These are phyloP conservation scores for Catharus bicknelli DNA, from an alignment of 2,113 vertebrate genomes.

Conservation along the genomic window DNA sequence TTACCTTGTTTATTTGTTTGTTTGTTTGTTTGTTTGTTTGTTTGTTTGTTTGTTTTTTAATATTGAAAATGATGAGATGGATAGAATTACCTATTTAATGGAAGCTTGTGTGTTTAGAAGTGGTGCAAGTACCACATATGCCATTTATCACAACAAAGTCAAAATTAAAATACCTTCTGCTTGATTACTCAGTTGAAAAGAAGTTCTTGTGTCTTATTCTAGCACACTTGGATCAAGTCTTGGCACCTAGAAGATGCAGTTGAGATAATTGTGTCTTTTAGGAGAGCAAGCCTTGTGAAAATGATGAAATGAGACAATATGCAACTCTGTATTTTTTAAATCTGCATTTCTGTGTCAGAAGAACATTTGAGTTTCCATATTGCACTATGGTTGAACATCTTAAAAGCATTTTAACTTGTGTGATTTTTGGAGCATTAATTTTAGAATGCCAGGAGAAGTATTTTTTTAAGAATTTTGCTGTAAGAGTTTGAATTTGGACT, in stretches of 20 bases:
- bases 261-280: neutral
- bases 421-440: neutral
- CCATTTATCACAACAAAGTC: neutral
- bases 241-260: neutral
- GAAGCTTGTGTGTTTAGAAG: neutral
- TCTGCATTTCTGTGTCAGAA: neutral
- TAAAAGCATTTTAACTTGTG: neutral
- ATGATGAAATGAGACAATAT: neutral
- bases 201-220: neutral
- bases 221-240: neutral
- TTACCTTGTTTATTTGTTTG: neutral
- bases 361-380: rapidly evolving
- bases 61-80: neutral
- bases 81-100: neutral
- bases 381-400: neutral
- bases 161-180: neutral
- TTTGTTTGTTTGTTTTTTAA: neutral
- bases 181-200: neutral
- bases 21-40: neutral
- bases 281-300: neutral
- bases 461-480: neutral
- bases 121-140: neutral
- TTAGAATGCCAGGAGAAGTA: neutral
- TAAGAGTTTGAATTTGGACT: neutral
- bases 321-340: neutral